Conservation (phyloP, 2,888 invertebrate genomes). For the Cerastoderma edule region DNA sequence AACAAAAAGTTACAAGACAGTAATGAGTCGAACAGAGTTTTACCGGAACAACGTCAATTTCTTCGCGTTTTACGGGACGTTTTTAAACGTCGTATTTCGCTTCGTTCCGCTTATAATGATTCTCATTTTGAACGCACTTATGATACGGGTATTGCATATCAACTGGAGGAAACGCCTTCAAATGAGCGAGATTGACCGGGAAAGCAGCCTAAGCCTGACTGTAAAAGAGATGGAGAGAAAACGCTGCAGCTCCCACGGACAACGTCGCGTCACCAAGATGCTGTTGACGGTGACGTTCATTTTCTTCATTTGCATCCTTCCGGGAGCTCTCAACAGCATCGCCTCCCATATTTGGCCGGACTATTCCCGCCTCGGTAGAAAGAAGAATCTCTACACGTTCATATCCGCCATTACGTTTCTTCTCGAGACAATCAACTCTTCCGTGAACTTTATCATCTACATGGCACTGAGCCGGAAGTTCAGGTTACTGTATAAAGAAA, state of each 20-base stretch:
- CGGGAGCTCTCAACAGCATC: constrained; percentile 76
- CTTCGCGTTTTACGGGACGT: constrained; percentile 68
- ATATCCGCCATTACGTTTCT: constrained; percentile 71
- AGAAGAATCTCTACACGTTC: constrained; percentile 65
- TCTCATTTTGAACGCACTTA: constrained; percentile 68
- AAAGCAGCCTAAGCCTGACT: constrained; percentile 21
- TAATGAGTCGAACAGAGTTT: constrained; percentile 64
- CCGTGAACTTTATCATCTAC: constrained; percentile 77
- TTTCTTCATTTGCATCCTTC: constrained; percentile 76
- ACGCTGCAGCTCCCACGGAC: constrained; percentile 63
- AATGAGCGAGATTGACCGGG: constrained; percentile 39
- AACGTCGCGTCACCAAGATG: constrained; percentile 75
- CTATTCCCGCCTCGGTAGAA: constrained; percentile 66
- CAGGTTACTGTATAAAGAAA: constrained; percentile 70
- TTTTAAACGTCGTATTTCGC: constrained; percentile 73
- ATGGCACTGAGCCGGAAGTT: constrained; percentile 77
- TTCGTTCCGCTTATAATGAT: constrained; percentile 72
- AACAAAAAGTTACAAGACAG: constrained; percentile 41
- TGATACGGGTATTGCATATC: constrained; percentile 67
- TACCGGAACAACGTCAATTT: constrained; percentile 67
- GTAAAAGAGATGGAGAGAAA: not conserved
- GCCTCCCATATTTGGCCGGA: constrained; percentile 61
- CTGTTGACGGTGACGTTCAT: constrained; percentile 73
- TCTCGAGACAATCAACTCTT: constrained; percentile 76
- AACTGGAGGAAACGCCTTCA: constrained; percentile 61